A percentile compares a stretch with the other conserved stretches of the same genome.
These are phyloP conservation scores for Gymnorhina tibicen DNA, from an alignment of 2,113 vertebrate species.

Conservation along the genomic window DNA sequence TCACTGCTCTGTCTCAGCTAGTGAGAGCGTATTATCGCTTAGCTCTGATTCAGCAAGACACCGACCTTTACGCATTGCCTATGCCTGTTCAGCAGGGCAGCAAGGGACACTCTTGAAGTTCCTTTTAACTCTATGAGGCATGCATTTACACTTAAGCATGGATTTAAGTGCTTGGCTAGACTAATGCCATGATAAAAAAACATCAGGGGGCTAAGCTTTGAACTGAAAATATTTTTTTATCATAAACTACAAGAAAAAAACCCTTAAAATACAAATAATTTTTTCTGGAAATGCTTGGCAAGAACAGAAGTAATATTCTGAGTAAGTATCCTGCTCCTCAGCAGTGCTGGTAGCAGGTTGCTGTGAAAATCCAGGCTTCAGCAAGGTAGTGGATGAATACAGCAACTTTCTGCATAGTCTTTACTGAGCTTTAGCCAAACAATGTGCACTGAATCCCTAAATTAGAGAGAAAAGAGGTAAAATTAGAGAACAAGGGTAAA, in stretches of 20 bases:
- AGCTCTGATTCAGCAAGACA: slow-evolving; percentile 53
- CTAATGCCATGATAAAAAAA: neutral
- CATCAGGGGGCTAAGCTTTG: neutral
- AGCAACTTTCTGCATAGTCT: neutral
- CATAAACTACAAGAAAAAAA: neutral
- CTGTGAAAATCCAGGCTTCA: neutral
- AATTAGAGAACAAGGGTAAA: neutral
- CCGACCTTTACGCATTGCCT: slow-evolving; percentile 4
- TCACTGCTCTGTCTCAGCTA: slow-evolving; percentile 9
- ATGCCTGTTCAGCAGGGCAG: neutral
- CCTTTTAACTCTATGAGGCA: slow-evolving; percentile 1
- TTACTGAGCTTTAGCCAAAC: neutral
- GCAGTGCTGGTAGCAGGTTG: neutral
- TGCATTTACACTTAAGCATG: neutral
- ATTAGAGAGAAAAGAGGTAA: neutral
- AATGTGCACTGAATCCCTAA: neutral
- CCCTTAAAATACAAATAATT: neutral
- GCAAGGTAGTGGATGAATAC: neutral
- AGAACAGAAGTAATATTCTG: neutral
- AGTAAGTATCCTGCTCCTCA: neutral
- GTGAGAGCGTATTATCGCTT: slow-evolving; percentile 9
- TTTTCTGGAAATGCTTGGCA: neutral
- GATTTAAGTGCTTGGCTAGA: neutral
- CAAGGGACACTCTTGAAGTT: neutral
- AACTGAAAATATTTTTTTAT: neutral